Evolutionary conservation across 2,113 vertebrate species (phyloP).

Genomic region (Catharus fuscescens): DNA sequence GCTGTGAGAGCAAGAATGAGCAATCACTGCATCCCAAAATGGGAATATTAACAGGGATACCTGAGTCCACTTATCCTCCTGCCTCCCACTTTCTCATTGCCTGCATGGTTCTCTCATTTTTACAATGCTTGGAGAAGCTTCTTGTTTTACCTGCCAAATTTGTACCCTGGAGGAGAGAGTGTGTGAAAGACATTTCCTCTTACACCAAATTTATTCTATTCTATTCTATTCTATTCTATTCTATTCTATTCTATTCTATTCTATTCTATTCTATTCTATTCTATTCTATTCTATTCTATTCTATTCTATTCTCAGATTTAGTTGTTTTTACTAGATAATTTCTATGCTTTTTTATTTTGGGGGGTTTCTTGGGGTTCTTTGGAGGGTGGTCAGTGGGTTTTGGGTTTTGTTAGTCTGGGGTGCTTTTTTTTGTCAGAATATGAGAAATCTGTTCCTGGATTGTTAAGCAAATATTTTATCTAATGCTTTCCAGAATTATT

Average conservation of each 20-base stretch:
- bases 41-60: not conserved
- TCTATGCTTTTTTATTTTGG: not conserved
- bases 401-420: not conserved
- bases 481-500: not conserved
- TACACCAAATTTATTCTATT: not conserved
- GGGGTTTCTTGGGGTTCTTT: not conserved
- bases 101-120: not conserved
- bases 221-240: not conserved
- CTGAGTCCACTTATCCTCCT: not conserved
- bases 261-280: not conserved
- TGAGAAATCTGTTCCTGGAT: not conserved
- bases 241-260: not conserved
- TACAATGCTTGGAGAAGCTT: not conserved
- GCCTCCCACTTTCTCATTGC: not conserved
- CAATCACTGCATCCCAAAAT: not conserved
- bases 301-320: not conserved
- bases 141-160: not conserved
- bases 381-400: not conserved
- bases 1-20: not conserved
- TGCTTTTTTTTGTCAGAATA: not conserved
- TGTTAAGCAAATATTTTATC: constrained; percentile 32
- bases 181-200: not conserved
- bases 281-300: not conserved
- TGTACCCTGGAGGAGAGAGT: not conserved
- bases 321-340: not conserved